These are phyloP conservation scores for Lordiphosa andalusiaca DNA, from an alignment of 2,888 invertebrate genomes.

Conservation along the genomic window DNA sequence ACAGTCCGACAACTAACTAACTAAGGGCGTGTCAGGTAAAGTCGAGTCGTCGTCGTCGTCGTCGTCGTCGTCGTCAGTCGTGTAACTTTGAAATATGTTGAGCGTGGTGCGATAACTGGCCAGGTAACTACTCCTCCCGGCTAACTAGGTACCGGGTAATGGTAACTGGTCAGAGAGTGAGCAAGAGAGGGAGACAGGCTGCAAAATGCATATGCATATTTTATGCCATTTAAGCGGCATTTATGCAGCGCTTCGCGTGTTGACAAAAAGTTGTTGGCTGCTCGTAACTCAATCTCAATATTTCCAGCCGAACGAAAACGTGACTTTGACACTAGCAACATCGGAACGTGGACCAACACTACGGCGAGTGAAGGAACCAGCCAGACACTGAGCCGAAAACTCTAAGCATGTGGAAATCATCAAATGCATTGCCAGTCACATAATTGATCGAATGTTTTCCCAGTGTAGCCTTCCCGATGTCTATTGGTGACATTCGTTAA, in stretches of 20 bases:
- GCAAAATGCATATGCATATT: slow-evolving; percentile 68
- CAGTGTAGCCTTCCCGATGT: slow-evolving; percentile 1
- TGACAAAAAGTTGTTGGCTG: slow-evolving; percentile 72
- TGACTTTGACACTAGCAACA: slow-evolving; percentile 73
- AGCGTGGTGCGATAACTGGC: slow-evolving; percentile 69
- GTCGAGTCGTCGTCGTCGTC: slow-evolving; percentile 20
- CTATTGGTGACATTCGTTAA: slow-evolving; percentile 66
- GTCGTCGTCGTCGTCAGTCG: slow-evolving; percentile 66
- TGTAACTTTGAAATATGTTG: slow-evolving; percentile 74
- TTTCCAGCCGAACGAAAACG: slow-evolving; percentile 71
- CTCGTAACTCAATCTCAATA: slow-evolving; percentile 72
- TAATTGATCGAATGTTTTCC: not conserved
- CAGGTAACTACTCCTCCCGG: slow-evolving; percentile 51
- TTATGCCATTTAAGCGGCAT: slow-evolving; percentile 74
- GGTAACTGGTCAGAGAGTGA: slow-evolving; percentile 27
- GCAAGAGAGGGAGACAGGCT: slow-evolving; percentile 1
- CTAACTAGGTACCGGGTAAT: slow-evolving; percentile 17
- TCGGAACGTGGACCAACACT: slow-evolving; percentile 61
- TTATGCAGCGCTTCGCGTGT: slow-evolving; percentile 70
- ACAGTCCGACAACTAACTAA: slow-evolving; percentile 53
- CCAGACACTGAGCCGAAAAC: not conserved
- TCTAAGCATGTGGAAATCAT: too few relatives aligned
- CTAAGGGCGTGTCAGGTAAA: slow-evolving; percentile 68
- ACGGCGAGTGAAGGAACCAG: slow-evolving; percentile 5
- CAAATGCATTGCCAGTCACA: too few relatives aligned